These are phyloP conservation scores for Eurystomus gularis DNA, from an alignment of 2,113 vertebrate species.

Conservation along the genomic window DNA sequence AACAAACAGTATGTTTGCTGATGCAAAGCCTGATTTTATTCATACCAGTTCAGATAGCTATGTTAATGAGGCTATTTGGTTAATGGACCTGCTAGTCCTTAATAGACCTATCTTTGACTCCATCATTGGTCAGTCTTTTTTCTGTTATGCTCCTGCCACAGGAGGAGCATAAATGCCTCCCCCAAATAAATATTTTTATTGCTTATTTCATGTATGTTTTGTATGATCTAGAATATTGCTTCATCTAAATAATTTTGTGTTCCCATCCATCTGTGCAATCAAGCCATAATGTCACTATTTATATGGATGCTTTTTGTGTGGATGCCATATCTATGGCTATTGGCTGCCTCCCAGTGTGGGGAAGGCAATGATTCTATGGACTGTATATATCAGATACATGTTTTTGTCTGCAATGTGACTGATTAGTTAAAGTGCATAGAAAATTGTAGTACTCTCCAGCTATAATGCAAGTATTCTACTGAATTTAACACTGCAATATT, in stretches of 20 bases:
- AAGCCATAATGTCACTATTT: background rate
- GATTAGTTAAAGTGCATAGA: background rate
- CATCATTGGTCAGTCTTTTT: background rate
- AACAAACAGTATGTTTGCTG: background rate
- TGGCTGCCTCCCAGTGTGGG: background rate
- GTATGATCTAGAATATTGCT: background rate
- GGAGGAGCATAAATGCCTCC: too few species aligned
- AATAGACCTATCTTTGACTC: background rate
- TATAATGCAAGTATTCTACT: background rate
- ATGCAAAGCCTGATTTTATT: background rate
- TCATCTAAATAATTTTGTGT: background rate
- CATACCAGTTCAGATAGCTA: background rate
- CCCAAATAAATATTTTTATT: background rate
- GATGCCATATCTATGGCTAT: background rate
- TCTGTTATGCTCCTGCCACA: background rate
- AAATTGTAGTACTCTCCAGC: background rate
- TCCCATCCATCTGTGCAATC: background rate
- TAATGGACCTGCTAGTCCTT: background rate
- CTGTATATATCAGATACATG: background rate
- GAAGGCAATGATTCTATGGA: background rate
- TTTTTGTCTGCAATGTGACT: background rate
- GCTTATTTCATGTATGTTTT: background rate
- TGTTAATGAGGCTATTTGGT: background rate
- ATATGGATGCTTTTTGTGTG: background rate
- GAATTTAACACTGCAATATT: background rate